These are phyloP conservation scores for Dreissena rostriformis DNA, from an alignment of 1,140 invertebrate species.

Conservation along the genomic window DNA sequence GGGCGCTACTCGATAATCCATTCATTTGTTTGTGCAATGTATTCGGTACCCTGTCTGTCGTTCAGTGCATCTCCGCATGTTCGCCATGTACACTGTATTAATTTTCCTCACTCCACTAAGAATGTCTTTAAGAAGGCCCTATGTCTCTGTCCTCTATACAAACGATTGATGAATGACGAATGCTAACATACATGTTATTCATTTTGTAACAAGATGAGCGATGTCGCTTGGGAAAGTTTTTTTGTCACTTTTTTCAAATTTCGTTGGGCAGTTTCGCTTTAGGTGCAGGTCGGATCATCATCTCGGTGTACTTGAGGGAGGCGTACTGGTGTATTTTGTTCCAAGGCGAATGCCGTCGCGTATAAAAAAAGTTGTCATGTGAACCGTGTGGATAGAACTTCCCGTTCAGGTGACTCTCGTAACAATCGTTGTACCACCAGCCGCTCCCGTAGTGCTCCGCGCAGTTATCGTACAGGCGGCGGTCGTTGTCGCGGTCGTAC, in stretches of 20 bases:
- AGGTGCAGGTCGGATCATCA: slow-evolving; percentile 77
- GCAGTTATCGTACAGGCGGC: slow-evolving; percentile 87
- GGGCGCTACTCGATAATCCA: too few species aligned
- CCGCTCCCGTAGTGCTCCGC: slow-evolving; percentile 83
- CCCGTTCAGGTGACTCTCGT: slow-evolving; percentile 96
- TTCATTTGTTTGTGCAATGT: too few species aligned
- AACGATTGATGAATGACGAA: not conserved
- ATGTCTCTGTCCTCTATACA: too few species aligned
- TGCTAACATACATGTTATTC: not conserved
- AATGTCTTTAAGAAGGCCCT: too few species aligned
- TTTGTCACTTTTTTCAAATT: slow-evolving; percentile 56
- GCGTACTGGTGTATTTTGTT: slow-evolving; percentile 78
- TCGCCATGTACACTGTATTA: too few species aligned
- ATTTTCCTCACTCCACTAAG: too few species aligned
- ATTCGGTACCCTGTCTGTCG: too few species aligned
- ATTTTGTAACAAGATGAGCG: not conserved
- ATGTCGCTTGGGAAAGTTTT: not conserved
- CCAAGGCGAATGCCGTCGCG: slow-evolving; percentile 81
- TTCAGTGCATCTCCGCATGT: too few species aligned
- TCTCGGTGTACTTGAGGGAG: slow-evolving; percentile 77
- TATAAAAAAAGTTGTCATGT: slow-evolving; percentile 78
- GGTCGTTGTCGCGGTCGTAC: slow-evolving; percentile 88
- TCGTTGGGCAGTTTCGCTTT: slow-evolving; percentile 59
- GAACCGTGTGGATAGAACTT: slow-evolving; percentile 85
- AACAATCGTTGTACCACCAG: slow-evolving; percentile 89